Percentiles rank a stretch among this genome's conserved stretches.
Evolutionary conservation across 2,113 vertebrate species (phyloP).

Genomic region (Lichenostomus cassidix): DNA sequence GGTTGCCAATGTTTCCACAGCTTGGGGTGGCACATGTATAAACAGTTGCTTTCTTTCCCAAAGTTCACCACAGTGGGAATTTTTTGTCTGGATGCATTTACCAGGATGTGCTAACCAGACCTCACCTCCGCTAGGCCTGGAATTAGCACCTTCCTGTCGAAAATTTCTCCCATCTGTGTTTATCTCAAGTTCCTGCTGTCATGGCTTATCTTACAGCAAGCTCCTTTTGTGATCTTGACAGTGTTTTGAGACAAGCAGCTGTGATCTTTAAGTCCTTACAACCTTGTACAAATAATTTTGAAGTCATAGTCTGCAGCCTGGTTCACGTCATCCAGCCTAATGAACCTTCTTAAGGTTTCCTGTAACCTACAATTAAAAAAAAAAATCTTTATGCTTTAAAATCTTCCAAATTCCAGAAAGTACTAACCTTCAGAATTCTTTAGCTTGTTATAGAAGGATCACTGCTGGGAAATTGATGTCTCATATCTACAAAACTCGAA

Average conservation of each 20-base stretch:
- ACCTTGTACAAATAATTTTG: not conserved
- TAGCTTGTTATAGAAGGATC: not conserved
- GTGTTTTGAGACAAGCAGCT: not conserved
- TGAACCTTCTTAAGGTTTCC: not conserved
- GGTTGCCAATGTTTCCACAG: not conserved
- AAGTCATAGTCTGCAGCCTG: not conserved
- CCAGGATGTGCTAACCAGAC: not conserved
- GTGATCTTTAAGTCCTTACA: not conserved
- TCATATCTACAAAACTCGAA: not conserved
- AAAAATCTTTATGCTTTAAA: slow-evolving; percentile 30
- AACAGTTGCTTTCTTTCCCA: not conserved
- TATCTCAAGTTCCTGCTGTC: not conserved
- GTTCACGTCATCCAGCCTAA: not conserved
- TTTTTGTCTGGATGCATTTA: not conserved
- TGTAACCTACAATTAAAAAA: not conserved
- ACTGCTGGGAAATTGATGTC: not conserved
- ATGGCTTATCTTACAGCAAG: not conserved
- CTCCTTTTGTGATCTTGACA: not conserved
- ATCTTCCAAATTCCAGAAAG: not conserved
- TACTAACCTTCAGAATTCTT: slow-evolving; percentile 1
- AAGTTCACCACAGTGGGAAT: fast-evolving
- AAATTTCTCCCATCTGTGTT: not conserved
- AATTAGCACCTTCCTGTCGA: not conserved
- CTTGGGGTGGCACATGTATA: not conserved
- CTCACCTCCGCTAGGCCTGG: not conserved